Base-by-base conservation (phyloP, 1,140 invertebrate genomes). In the Halictus rubicundus region DNA sequence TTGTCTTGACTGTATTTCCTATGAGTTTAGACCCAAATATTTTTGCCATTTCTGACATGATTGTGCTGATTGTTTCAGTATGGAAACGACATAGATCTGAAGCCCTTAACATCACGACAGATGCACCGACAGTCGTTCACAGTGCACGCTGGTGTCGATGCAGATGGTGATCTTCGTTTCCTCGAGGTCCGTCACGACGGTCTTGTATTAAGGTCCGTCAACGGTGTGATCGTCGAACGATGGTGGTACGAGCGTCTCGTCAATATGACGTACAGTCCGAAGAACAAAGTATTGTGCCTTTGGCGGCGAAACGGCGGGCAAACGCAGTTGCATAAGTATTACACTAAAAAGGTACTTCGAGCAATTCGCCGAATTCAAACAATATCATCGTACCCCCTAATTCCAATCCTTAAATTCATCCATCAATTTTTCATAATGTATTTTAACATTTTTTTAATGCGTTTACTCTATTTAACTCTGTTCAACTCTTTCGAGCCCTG, bases 241-340 rank as follows among this genome's bases (percentile, higher is more conserved):
- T 99, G 99, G 98, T 99, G 99, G 98, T 99, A 98, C 94, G 99
- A 99, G 91, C 94, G 98, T 70, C 94, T 99, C 32, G 98, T 99
- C 16, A 99, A 99, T 90, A 99, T 99, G 98, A 99, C 99, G 0
- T 99, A 99, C 92, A 99, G 98, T 87, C 99, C 99, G 0, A 99
- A 99, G 94, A 99, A 97, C 88, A 97, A 98, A 93, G 97, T 99
- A 21, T 94, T 99, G 65, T 99, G 99, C 93, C 94, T 99, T 61
- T 99, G 99, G 98, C 95, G 97, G 77, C 95, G 96, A 83, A 97
- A 97, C 88, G 97, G 97, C 5, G 97, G 97, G 16, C 96, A 98
- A 90, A 98, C 97, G 0, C 97, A 99, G 89, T 95, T 99, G 70
- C 98, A 99, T 92, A 99, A 99, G 94, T 99, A 99, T 94, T 99